Evolutionary conservation across 2,888 invertebrate genomes (phyloP).

Genomic region (Ecliptopera silaceata): DNA sequence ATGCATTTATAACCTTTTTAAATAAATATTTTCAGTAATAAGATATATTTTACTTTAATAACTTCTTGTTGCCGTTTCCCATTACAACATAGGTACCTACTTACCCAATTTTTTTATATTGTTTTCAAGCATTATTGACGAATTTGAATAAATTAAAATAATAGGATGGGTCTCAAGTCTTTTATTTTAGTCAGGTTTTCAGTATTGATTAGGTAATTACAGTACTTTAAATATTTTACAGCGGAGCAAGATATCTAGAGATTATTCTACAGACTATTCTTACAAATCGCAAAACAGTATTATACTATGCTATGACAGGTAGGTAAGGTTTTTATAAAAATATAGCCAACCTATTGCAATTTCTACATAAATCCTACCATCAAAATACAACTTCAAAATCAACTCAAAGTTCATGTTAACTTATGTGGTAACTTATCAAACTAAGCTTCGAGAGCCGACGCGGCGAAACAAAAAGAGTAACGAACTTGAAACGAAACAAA

Average conservation of each 20-base stretch:
- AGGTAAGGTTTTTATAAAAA: background rate
- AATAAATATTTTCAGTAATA: constrained; percentile 26
- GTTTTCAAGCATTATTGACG: no score
- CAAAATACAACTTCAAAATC: background rate
- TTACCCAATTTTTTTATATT: no score
- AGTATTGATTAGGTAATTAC: no score
- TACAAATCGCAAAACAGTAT: background rate
- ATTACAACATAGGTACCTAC: no score
- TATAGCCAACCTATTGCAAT: background rate
- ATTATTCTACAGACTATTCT: no score
- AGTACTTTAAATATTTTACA: no score
- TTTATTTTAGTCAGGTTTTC: constrained; percentile 1
- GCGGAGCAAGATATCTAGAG: no score
- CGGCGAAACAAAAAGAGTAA: background rate
- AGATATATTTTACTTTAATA: background rate
- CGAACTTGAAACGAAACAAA: no score
- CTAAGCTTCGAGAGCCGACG: background rate
- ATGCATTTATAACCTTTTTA: constrained; percentile 30
- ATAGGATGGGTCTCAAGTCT: constrained; percentile 5
- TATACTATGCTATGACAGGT: background rate
- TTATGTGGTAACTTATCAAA: background rate
- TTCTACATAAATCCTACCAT: background rate
- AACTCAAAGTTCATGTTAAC: no score
- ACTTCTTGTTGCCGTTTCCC: no score
- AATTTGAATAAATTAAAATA: background rate